A percentile compares a stretch with the other conserved stretches of the same genome.
Evolutionary conservation across 2,797 vertebrate genomes (phyloP).

Genomic region (Lagothrix lagotricha): DNA sequence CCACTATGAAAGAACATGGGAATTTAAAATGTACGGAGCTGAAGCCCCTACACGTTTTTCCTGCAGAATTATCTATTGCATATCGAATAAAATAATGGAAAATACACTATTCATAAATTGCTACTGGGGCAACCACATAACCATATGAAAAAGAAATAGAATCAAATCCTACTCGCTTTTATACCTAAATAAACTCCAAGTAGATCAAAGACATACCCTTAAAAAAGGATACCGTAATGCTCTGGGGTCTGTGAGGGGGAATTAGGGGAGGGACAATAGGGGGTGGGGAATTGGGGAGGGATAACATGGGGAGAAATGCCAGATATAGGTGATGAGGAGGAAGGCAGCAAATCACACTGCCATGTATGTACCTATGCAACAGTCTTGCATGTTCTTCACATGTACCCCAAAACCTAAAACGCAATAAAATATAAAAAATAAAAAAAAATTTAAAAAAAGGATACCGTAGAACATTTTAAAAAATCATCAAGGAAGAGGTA

Average conservation of each 20-base stretch:
- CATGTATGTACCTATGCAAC: too few species aligned
- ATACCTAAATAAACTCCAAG: not conserved
- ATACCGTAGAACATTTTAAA: not conserved
- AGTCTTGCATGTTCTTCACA: too few species aligned
- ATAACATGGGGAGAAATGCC: too few species aligned
- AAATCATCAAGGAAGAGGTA: not conserved
- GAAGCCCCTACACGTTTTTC: not conserved
- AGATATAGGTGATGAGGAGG: too few species aligned
- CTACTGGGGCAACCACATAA: not conserved
- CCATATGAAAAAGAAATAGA: not conserved
- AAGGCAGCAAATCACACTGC: too few species aligned
- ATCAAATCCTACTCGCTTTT: not conserved
- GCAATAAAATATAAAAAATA: too few species aligned
- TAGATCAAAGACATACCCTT: not conserved
- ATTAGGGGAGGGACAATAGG: too few species aligned
- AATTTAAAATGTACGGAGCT: not conserved
- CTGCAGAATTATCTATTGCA: not conserved
- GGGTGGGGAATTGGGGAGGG: too few species aligned
- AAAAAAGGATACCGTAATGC: not conserved
- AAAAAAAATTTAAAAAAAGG: not conserved
- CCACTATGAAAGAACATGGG: not conserved
- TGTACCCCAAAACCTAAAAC: too few species aligned
- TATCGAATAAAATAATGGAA: not conserved
- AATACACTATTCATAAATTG: not conserved
- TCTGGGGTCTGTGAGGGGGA: too few species aligned